These are phyloP conservation scores for Nemoura dubitans DNA, from an alignment of 2,888 invertebrate species.

Conservation along the genomic window DNA sequence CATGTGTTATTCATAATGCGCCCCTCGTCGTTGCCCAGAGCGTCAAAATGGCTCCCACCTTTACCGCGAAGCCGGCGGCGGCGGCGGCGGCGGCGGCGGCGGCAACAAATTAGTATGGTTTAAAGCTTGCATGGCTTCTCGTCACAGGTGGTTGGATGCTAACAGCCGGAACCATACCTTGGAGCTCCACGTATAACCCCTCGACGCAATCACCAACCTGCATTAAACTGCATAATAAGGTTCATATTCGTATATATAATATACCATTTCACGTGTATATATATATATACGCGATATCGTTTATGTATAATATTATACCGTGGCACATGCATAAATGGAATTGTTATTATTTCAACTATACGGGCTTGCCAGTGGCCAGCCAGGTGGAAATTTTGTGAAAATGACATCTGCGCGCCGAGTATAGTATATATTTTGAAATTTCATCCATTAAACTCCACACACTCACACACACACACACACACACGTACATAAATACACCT, in stretches of 20 bases:
- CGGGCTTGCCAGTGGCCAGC: neutral
- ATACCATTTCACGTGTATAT: too few species aligned
- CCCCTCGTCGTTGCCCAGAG: neutral
- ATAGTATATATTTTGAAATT: neutral
- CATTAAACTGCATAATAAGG: neutral
- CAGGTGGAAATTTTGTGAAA: neutral
- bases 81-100: too few species aligned
- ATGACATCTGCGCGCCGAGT: neutral
- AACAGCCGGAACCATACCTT: slow-evolving; percentile 40
- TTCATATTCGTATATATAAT: too few species aligned
- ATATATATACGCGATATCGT: too few species aligned
- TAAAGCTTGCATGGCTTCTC: slow-evolving; percentile 40
- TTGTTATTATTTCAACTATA: neutral
- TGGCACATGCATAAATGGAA: neutral
- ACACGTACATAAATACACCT: neutral
- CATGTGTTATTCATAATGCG: neutral
- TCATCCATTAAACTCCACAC: too few species aligned
- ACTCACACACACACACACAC: too few species aligned
- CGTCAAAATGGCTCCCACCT: neutral
- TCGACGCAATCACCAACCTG: neutral
- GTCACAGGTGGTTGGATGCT: slow-evolving; percentile 47
- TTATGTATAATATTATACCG: neutral
- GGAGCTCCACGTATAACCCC: too few species aligned
- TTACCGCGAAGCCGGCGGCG: too few species aligned
- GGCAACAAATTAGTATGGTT: neutral